phyloP scores from a whole-genome alignment of 2,888 invertebrate species.

The Pristionchus arcanus region DNA sequence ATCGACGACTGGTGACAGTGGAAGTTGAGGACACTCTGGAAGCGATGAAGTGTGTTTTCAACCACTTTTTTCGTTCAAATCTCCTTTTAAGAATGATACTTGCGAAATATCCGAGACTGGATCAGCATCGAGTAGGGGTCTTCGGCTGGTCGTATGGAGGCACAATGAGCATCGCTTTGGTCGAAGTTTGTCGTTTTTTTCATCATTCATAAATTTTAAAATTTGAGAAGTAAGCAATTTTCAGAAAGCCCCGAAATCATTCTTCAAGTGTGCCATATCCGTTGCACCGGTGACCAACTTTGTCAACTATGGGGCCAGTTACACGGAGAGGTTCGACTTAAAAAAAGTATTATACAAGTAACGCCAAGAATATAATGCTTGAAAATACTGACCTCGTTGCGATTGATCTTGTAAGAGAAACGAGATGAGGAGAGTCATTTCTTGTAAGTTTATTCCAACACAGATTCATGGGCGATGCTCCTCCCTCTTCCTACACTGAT shows the following conservation, averaged over 20 bases:
- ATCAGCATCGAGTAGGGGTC: slow-evolving; percentile 86
- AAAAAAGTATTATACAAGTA: no score
- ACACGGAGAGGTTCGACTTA: slow-evolving; percentile 88
- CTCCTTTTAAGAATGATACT: slow-evolving; percentile 82
- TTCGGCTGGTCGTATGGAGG: slow-evolving; percentile 98
- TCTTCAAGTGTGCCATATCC: slow-evolving; percentile 95
- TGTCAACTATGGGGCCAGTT: slow-evolving; percentile 95
- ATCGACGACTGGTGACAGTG: slow-evolving; percentile 90
- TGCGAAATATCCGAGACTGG: slow-evolving; percentile 65
- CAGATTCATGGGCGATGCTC: slow-evolving; percentile 94
- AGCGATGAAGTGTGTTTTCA: slow-evolving; percentile 81
- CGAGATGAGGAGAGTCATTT: no score
- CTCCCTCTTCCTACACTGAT: slow-evolving; percentile 86
- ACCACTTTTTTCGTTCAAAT: not conserved
- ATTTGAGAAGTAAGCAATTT: not conserved
- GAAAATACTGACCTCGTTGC: no score
- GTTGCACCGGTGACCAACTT: slow-evolving; percentile 97
- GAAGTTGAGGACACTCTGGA: slow-evolving; percentile 96
- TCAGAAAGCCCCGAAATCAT: slow-evolving; percentile 81
- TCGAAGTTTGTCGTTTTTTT: slow-evolving; percentile 82
- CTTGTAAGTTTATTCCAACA: not conserved
- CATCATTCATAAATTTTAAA: not conserved
- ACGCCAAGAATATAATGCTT: slow-evolving; percentile 85
- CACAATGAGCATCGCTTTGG: slow-evolving; percentile 83
- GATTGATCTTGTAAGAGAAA: no score